Conservation (phyloP, 2,888 invertebrate species). For the Euplagia quadripunctaria region DNA sequence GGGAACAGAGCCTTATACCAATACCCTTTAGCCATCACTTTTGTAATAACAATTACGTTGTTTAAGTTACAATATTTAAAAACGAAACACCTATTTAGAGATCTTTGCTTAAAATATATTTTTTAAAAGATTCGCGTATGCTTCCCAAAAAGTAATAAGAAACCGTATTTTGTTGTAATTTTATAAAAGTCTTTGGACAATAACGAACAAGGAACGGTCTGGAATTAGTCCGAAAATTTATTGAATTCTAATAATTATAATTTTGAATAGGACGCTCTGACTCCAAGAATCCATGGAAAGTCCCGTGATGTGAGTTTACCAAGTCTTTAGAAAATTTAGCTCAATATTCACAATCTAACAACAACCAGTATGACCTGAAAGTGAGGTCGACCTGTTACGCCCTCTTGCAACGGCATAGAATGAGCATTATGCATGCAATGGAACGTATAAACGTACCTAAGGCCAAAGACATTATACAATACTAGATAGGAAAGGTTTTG, state of each 20-base stretch:
- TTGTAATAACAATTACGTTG: no score
- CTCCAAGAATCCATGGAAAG: not conserved
- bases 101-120: no score
- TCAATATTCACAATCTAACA: constrained; percentile 49
- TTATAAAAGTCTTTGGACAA: not conserved
- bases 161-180: not conserved
- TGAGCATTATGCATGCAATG: constrained; percentile 73
- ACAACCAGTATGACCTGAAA: constrained; percentile 67
- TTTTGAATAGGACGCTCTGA: not conserved
- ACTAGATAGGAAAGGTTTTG: constrained; percentile 6
- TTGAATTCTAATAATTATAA: not conserved
- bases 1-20: no score
- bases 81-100: no score
- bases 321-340: constrained; percentile 38
- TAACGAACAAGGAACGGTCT: not conserved
- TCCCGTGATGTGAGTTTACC: constrained; percentile 11
- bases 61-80: no score
- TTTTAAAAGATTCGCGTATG: no score
- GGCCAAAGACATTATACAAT: constrained; percentile 2
- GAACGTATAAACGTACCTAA: constrained; percentile 53
- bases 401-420: constrained; percentile 63
- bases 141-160: no score
- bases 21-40: no score
- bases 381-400: constrained; percentile 78
- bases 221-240: not conserved